phyloP scores from a whole-genome alignment of 1,140 invertebrate genomes.

The Sogatella furcifera region DNA sequence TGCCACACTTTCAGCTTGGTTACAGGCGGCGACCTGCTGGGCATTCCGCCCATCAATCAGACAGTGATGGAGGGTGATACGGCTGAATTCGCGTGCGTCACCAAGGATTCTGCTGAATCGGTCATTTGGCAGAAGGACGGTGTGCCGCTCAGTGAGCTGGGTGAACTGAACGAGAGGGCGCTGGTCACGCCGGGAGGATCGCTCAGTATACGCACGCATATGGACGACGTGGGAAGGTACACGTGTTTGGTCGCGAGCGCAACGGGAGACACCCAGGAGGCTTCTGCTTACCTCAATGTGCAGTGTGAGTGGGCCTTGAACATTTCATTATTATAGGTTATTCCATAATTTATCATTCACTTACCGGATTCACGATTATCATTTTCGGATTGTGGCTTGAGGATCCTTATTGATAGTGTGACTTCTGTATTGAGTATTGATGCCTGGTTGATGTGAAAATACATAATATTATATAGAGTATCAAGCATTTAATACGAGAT shows the following conservation, averaged over 20 bases:
- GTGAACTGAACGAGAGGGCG: constrained; percentile 50
- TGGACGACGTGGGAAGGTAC: constrained; percentile 80
- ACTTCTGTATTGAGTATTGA: too few relatives aligned
- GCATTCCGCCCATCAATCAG: constrained; percentile 75
- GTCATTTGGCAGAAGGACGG: constrained; percentile 60
- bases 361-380: too few relatives aligned
- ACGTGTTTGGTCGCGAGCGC: constrained; percentile 74
- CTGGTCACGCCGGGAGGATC: constrained; percentile 55
- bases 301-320: constrained; percentile 65
- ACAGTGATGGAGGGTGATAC: constrained; percentile 77
- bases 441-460: too few relatives aligned
- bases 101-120: constrained; percentile 50
- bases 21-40: constrained; percentile 73
- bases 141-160: constrained; percentile 42
- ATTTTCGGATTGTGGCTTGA: too few relatives aligned
- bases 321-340: too few relatives aligned
- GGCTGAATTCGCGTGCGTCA: constrained; percentile 69
- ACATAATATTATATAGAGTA: too few relatives aligned
- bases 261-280: constrained; percentile 69
- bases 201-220: constrained; percentile 57
- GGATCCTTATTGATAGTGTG: too few relatives aligned
- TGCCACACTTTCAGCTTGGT: constrained; percentile 21
- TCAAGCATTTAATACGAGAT: too few relatives aligned
- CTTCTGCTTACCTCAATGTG: constrained; percentile 83
- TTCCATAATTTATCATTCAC: too few relatives aligned